Evolutionary conservation across 2,113 vertebrate genomes (phyloP).

Genomic region (Ceuthmochares aereus): DNA sequence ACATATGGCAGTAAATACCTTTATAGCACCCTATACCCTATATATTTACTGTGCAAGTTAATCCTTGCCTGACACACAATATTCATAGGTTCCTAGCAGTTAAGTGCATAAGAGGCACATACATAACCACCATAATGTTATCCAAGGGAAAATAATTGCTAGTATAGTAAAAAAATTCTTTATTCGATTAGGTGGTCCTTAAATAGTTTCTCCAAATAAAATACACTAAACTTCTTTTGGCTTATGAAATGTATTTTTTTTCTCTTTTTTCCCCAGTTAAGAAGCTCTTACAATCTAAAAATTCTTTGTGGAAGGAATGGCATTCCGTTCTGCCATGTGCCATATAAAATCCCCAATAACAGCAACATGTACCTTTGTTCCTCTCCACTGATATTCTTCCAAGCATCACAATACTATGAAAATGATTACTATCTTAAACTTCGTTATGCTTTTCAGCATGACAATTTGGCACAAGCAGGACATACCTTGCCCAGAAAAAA

Average conservation of each 20-base stretch:
- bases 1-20: not conserved
- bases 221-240: not conserved
- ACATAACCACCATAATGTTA: not conserved
- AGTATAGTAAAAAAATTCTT: not conserved
- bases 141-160: not conserved
- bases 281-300: not conserved
- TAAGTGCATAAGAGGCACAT: not conserved
- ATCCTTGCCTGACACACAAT: not conserved
- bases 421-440: not conserved
- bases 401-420: not conserved
- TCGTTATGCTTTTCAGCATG: not conserved
- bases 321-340: not conserved
- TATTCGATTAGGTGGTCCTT: not conserved
- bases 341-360: not conserved
- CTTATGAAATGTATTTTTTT: not conserved
- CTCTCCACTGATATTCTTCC: not conserved
- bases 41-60: not conserved
- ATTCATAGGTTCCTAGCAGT: not conserved
- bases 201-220: not conserved
- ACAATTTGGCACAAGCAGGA: not conserved
- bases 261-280: fast-evolving
- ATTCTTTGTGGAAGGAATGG: not conserved
- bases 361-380: not conserved
- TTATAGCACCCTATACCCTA: not conserved
- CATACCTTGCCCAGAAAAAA: not conserved